Evolutionary conservation across 2,888 invertebrate genomes (phyloP).

Genomic region (Ctena decussata): DNA sequence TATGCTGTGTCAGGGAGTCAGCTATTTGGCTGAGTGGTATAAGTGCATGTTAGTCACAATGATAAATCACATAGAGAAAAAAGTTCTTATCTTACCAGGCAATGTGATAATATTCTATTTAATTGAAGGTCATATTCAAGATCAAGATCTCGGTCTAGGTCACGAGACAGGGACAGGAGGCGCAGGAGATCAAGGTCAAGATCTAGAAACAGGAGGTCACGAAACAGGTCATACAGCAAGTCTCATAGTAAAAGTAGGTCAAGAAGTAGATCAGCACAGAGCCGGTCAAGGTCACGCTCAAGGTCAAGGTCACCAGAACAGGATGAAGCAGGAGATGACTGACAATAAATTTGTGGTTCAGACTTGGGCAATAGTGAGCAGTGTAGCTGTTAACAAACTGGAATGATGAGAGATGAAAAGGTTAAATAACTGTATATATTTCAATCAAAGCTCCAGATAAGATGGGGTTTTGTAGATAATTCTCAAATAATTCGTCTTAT

Average conservation of each 20-base stretch:
- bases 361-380: background rate
- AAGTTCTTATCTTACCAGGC: no score
- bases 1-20: no score
- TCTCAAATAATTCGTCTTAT: no score
- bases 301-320: slow-evolving; percentile 59
- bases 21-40: no score
- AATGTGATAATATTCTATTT: no score
- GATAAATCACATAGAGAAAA: no score
- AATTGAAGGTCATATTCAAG: slow-evolving; percentile 39
- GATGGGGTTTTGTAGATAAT: no score
- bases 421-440: no score
- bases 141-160: slow-evolving; percentile 66
- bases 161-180: slow-evolving; percentile 54
- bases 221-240: slow-evolving; percentile 68
- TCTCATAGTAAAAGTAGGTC: slow-evolving; percentile 71
- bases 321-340: background rate
- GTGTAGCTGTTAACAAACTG: background rate
- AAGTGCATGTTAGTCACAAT: no score
- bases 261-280: slow-evolving; percentile 64
- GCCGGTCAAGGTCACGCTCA: slow-evolving; percentile 52
- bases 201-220: slow-evolving; percentile 67
- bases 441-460: no score
- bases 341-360: background rate
- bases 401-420: background rate
- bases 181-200: slow-evolving; percentile 61